A percentile compares a stretch with the other conserved stretches of the same genome.
Evolutionary conservation across 2,797 vertebrate species (phyloP).

Genomic region (Oreochromis mossambicus): DNA sequence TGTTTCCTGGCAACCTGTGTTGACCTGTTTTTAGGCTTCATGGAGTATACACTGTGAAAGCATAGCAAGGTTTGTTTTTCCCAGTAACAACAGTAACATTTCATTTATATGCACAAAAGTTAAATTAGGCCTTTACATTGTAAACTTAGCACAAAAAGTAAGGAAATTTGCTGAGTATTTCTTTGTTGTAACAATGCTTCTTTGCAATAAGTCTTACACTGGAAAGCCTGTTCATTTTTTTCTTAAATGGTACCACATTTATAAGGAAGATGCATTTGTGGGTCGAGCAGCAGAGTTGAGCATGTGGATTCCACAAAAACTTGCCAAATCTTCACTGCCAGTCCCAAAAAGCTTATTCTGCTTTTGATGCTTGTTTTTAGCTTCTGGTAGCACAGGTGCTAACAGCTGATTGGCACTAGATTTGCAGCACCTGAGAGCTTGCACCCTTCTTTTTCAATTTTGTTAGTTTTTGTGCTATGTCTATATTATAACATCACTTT

Average conservation of each 20-base stretch:
- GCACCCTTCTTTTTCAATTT: neutral
- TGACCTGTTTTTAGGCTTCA: neutral
- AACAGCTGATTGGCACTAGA: neutral
- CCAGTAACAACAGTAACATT: neutral
- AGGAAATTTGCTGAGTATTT: neutral
- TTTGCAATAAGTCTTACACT: neutral
- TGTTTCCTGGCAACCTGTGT: neutral
- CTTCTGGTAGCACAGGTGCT: neutral
- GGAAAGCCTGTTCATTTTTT: neutral
- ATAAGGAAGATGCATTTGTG: neutral
- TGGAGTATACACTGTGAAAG: neutral
- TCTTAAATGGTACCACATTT: neutral
- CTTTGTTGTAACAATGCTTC: neutral
- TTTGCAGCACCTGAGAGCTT: neutral
- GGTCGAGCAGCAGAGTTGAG: neutral
- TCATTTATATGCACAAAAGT: neutral
- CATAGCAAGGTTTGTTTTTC: neutral
- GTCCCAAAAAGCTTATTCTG: neutral
- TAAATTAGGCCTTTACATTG: neutral
- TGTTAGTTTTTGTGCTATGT: neutral
- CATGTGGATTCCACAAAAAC: neutral
- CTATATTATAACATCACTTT: neutral
- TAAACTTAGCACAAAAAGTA: neutral
- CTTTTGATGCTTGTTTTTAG: neutral
- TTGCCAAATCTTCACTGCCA: neutral